Conservation (phyloP, 2,113 vertebrate species). For the Etia nguti region DNA sequence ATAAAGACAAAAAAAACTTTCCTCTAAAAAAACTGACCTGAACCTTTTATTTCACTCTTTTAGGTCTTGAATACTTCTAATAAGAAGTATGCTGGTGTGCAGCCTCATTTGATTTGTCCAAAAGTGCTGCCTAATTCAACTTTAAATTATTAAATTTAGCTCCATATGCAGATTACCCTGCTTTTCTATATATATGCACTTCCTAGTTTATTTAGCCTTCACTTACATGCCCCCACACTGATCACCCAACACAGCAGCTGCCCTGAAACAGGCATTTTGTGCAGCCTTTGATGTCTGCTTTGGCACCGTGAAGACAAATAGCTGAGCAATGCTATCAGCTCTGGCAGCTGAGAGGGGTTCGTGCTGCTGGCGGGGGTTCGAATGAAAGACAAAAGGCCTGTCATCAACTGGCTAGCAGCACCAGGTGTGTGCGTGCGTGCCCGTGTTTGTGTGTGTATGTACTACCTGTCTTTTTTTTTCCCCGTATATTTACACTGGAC, state of each 20-base stretch:
- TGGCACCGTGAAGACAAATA: conserved; percentile 28
- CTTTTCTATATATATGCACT: background rate
- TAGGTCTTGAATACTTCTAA: background rate
- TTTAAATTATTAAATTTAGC: background rate
- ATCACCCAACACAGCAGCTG: background rate
- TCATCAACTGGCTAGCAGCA: conserved; percentile 5
- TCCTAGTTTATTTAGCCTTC: background rate
- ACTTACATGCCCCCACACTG: background rate
- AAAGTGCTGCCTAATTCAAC: background rate
- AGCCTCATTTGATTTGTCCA: background rate
- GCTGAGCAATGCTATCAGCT: conserved; percentile 1
- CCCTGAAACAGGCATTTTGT: background rate
- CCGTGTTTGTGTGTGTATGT: background rate
- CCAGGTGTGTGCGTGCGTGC: background rate
- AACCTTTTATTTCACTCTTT: too few species aligned
- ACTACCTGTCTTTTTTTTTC: background rate
- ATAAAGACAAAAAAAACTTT: fast-evolving
- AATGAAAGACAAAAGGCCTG: conserved; percentile 8
- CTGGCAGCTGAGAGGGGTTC: conserved; percentile 5
- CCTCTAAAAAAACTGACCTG: background rate
- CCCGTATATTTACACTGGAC: background rate
- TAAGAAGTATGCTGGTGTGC: background rate
- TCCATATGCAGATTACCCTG: background rate
- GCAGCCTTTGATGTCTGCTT: conserved; percentile 25
- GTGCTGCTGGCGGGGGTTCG: background rate